Percentiles rank a stretch among this genome's conserved stretches.
phyloP scores from a whole-genome alignment of 2,888 invertebrate genomes.

The Orgyia antiqua region DNA sequence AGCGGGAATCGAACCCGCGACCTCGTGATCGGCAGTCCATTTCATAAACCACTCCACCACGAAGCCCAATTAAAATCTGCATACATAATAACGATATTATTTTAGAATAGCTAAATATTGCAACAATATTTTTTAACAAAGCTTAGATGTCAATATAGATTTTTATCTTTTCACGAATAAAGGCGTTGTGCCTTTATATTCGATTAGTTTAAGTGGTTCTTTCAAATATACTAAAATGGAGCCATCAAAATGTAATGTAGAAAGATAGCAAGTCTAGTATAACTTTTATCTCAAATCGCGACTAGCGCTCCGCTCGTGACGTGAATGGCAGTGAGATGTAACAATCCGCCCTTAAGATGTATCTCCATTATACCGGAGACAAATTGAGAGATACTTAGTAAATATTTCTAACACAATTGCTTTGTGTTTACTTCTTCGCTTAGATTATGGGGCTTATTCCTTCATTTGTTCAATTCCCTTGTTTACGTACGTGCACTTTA shows the following conservation, averaged over 20 bases:
- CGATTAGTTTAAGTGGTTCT: too few species aligned
- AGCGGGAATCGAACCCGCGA: too few species aligned
- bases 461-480: conserved; percentile 12
- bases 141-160: too few species aligned
- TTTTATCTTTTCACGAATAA: too few species aligned
- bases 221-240: too few species aligned
- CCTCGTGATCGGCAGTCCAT: too few species aligned
- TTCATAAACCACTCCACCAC: too few species aligned
- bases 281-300: conserved; percentile 35
- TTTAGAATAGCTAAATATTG: too few species aligned
- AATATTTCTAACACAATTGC: conserved; percentile 9
- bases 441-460: conserved; percentile 13
- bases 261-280: conserved; percentile 29
- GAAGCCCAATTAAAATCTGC: too few species aligned
- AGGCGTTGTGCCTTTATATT: too few species aligned
- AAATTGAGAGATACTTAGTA: conserved; percentile 19
- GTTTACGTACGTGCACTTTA: conserved; percentile 5
- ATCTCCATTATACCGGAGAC: conserved; percentile 13
- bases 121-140: too few species aligned
- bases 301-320: conserved; percentile 27
- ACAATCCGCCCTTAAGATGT: conserved; percentile 15
- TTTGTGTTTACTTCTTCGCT: conserved; percentile 16
- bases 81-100: too few species aligned
- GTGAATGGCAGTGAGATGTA: conserved; percentile 24
- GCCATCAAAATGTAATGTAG: conserved; percentile 29